These are phyloP conservation scores for Tarsius wallacei DNA, from an alignment of 2,797 vertebrate species.

Conservation along the genomic window DNA sequence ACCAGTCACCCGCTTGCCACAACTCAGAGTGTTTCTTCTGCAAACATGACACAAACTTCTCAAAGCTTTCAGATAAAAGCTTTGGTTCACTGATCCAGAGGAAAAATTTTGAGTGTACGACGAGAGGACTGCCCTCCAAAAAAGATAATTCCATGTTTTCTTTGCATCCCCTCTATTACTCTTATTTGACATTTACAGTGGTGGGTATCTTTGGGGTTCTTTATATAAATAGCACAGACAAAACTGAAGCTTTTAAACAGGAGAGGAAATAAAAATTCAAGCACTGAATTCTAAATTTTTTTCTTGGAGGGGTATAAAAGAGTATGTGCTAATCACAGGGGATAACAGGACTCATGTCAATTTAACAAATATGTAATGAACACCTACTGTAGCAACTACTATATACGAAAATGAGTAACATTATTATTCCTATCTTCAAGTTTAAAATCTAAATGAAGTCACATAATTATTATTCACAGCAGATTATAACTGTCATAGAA, in stretches of 20 bases:
- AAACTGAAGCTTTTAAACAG: not conserved
- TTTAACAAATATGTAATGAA: constrained; percentile 49
- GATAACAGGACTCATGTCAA: constrained; percentile 12
- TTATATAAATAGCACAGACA: constrained; percentile 40
- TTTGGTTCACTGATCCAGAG: too few relatives aligned
- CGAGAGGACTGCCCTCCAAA: too few relatives aligned
- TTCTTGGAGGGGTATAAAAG: constrained; percentile 46
- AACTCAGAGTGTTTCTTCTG: too few relatives aligned
- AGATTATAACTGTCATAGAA: not conserved
- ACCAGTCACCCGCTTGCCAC: too few relatives aligned
- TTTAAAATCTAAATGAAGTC: constrained; percentile 34
- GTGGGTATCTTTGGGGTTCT: not conserved
- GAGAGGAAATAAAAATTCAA: constrained; percentile 61
- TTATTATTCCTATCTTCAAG: not conserved
- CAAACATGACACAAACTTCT: too few relatives aligned
- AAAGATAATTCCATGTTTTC: too few relatives aligned
- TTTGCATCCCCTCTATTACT: not conserved
- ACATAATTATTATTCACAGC: not conserved
- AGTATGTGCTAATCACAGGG: not conserved
- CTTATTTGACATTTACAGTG: constrained; percentile 45
- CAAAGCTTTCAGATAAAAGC: too few relatives aligned
- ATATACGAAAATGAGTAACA: constrained; percentile 38
- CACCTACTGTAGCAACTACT: not conserved
- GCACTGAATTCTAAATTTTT: constrained; percentile 30
- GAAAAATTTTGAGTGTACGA: too few relatives aligned